Conservation (phyloP, 2,888 invertebrate species). For the Hoplodrina ambigua region DNA sequence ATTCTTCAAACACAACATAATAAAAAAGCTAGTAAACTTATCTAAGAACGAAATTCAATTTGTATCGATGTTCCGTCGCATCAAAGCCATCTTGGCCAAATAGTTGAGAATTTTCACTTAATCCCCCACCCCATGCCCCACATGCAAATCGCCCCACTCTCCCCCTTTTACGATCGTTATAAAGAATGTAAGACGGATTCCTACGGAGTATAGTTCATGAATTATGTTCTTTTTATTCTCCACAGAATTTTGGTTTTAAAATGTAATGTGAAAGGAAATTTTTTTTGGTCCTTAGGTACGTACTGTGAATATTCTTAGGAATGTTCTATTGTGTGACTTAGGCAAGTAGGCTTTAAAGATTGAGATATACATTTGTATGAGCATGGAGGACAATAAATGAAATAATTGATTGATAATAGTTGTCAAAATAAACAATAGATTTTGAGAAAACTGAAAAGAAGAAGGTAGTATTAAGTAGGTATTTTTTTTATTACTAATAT, state of each 20-base stretch:
- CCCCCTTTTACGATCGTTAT: conserved; percentile 75
- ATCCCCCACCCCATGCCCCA: conserved; percentile 64
- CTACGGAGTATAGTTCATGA: conserved; percentile 67
- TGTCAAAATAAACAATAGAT: too few species aligned
- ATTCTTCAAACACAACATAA: conserved; percentile 12
- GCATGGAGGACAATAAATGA: neutral
- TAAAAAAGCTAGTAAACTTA: conserved; percentile 15
- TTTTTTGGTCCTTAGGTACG: neutral
- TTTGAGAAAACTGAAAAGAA: too few species aligned
- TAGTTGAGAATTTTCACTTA: conserved; percentile 71
- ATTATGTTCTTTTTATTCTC: conserved; percentile 56
- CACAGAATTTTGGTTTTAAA: conserved; percentile 52
- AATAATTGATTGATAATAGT: too few species aligned
- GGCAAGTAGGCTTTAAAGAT: too few species aligned
- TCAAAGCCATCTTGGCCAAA: conserved; percentile 56
- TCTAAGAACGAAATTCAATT: conserved; percentile 55
- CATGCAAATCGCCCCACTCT: conserved; percentile 77
- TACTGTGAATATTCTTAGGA: neutral
- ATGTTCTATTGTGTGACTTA: neutral
- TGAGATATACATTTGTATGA: neutral
- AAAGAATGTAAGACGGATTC: conserved; percentile 77
- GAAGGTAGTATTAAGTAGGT: too few species aligned
- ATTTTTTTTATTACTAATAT: too few species aligned
- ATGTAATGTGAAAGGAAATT: conserved; percentile 36
- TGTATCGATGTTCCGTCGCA: conserved; percentile 57